Evolutionary conservation across 2,113 vertebrate species (phyloP).

Genomic region (Ia io): DNA sequence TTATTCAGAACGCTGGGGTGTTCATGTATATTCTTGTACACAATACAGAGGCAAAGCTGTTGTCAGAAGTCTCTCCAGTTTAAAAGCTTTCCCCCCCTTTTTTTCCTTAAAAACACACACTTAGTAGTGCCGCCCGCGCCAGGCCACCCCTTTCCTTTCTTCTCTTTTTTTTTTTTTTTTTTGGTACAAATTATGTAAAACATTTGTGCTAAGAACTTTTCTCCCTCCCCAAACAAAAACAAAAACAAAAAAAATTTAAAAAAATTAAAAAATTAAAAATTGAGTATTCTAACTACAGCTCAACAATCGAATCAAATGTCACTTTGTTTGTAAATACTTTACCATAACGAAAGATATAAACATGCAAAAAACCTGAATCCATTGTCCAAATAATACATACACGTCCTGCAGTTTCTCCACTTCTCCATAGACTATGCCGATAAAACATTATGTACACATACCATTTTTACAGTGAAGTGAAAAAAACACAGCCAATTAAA

Average conservation of each 20-base stretch:
- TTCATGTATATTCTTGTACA: constrained; percentile 96
- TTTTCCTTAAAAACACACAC: constrained; percentile 82
- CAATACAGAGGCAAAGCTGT: constrained; percentile 95
- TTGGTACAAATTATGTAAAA: constrained; percentile 99
- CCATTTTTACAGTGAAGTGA: constrained; percentile 97
- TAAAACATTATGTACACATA: constrained; percentile 99
- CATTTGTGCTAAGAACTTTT: constrained; percentile 97
- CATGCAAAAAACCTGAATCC: constrained; percentile 98
- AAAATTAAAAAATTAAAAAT: constrained; percentile 83
- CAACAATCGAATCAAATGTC: constrained; percentile 91
- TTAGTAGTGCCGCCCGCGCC: constrained; percentile 85
- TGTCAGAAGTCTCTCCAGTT: constrained; percentile 91
- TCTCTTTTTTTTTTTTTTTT: constrained; percentile 78
- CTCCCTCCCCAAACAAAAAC: constrained; percentile 80
- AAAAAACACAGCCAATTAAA: constrained; percentile 90
- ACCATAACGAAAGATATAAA: constrained; percentile 98
- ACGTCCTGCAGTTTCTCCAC: constrained; percentile 95
- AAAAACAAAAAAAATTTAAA: constrained; percentile 78
- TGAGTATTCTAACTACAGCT: constrained; percentile 93
- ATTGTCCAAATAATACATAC: constrained; percentile 98
- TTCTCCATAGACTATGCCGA: constrained; percentile 96
- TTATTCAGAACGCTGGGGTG: constrained; percentile 99
- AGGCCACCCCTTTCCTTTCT: constrained; percentile 77
- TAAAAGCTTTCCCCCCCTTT: constrained; percentile 87
- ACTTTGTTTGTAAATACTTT: constrained; percentile 96